phyloP scores from a whole-genome alignment of 2,888 invertebrate species.

The Polylopha cassiicola region DNA sequence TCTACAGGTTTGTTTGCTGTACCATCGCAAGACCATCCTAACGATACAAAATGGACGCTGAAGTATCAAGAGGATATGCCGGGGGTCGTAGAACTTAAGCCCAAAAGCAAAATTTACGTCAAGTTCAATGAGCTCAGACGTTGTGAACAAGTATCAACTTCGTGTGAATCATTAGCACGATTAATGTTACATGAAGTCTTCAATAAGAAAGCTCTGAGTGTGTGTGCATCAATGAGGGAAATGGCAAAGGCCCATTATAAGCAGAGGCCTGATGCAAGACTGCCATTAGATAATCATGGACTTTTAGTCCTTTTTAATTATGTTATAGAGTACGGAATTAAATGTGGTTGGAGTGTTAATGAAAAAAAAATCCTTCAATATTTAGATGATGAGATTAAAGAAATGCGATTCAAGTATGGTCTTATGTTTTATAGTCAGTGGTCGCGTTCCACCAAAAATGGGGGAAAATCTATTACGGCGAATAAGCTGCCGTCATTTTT shows the following conservation, averaged over 20 bases:
- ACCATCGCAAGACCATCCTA: neutral
- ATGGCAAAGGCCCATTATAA: neutral
- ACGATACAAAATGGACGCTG: slow-evolving; percentile 1
- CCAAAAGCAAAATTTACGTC: slow-evolving; percentile 2
- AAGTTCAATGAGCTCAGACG: slow-evolving; percentile 1
- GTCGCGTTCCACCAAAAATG: neutral
- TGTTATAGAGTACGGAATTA: slow-evolving; percentile 1
- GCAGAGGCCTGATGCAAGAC: neutral
- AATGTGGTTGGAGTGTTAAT: neutral
- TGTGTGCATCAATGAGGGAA: slow-evolving; percentile 2
- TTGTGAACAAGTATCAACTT: slow-evolving; percentile 2
- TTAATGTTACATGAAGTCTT: slow-evolving; percentile 1
- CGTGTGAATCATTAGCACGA: slow-evolving; percentile 1
- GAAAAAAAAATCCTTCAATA: neutral
- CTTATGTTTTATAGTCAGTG: neutral
- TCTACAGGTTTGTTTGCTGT: neutral
- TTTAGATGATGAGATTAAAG: neutral
- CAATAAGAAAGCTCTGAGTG: slow-evolving; percentile 1
- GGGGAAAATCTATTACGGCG: too few relatives aligned
- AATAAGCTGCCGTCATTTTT: too few relatives aligned
- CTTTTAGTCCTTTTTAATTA: slow-evolving; percentile 3
- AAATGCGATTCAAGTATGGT: neutral
- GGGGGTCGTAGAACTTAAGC: slow-evolving; percentile 2
- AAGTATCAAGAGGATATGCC: neutral
- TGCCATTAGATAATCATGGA: neutral